phyloP scores from a whole-genome alignment of 2,113 vertebrate genomes.

The Sus scrofa region DNA sequence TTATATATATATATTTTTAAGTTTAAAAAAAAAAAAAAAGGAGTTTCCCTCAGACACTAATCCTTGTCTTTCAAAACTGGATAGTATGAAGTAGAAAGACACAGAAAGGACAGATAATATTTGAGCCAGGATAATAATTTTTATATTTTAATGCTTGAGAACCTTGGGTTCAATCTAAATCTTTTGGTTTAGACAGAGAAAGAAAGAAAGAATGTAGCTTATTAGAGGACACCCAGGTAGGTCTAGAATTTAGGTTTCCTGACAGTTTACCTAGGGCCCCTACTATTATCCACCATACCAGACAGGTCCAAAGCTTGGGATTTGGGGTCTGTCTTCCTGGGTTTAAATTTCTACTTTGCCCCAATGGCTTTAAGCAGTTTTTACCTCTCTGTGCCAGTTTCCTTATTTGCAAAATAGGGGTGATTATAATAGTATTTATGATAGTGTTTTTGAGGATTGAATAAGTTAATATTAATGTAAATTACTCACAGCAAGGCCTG shows the following conservation, averaged over 20 bases:
- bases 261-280: not conserved
- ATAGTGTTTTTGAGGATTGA: not conserved
- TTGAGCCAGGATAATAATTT: slow-evolving; percentile 7
- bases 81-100: not conserved
- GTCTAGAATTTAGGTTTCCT: not conserved
- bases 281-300: not conserved
- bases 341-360: not conserved
- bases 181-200: not conserved
- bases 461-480: not conserved
- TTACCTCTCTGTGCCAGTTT: not conserved
- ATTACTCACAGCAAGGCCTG: not conserved
- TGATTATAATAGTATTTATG: not conserved
- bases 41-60: not conserved
- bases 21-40: no score
- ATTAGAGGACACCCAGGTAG: not conserved
- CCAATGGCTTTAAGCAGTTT: not conserved
- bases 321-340: not conserved
- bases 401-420: not conserved
- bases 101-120: not conserved
- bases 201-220: not conserved
- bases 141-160: not conserved
- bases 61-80: not conserved
- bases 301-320: not conserved
- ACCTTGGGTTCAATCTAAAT: not conserved
- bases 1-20: not conserved